phyloP scores from a whole-genome alignment of 2,797 vertebrate species.

The Protonibea diacanthus region DNA sequence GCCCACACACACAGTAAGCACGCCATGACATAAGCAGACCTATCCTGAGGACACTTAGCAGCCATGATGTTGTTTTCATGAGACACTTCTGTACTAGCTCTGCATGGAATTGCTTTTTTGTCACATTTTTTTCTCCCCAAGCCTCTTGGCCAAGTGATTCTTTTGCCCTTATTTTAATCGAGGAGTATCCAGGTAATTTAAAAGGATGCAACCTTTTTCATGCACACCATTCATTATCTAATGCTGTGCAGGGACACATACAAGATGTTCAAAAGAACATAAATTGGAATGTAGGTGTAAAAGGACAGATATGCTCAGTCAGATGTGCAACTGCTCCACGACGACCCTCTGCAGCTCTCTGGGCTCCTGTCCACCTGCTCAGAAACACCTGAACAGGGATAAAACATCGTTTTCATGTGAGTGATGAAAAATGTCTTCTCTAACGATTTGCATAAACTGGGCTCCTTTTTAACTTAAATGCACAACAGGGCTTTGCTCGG shows the following conservation, averaged over 20 bases:
- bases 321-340: constrained; percentile 49
- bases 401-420: constrained; percentile 37
- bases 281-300: constrained; percentile 41
- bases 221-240: constrained; percentile 34
- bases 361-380: constrained; percentile 30
- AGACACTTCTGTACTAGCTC: constrained; percentile 46
- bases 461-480: constrained; percentile 42
- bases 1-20: constrained; percentile 68
- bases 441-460: constrained; percentile 36
- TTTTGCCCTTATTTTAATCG: constrained; percentile 39
- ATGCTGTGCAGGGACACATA: constrained; percentile 28
- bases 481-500: constrained; percentile 41
- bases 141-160: constrained; percentile 33
- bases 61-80: constrained; percentile 58
- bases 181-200: constrained; percentile 23
- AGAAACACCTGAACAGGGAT: constrained; percentile 40
- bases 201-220: constrained; percentile 46
- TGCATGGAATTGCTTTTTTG: constrained; percentile 28
- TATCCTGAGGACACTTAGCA: constrained; percentile 65
- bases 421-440: constrained; percentile 44
- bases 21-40: constrained; percentile 60
- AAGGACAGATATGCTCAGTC: constrained; percentile 52
- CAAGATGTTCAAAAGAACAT: constrained; percentile 42
- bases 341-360: constrained; percentile 23
- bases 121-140: background rate